Percentiles rank a stretch among this genome's conserved stretches.
These are phyloP conservation scores for Pyrochroa serraticornis DNA, from an alignment of 2,888 invertebrate species.

Conservation along the genomic window DNA sequence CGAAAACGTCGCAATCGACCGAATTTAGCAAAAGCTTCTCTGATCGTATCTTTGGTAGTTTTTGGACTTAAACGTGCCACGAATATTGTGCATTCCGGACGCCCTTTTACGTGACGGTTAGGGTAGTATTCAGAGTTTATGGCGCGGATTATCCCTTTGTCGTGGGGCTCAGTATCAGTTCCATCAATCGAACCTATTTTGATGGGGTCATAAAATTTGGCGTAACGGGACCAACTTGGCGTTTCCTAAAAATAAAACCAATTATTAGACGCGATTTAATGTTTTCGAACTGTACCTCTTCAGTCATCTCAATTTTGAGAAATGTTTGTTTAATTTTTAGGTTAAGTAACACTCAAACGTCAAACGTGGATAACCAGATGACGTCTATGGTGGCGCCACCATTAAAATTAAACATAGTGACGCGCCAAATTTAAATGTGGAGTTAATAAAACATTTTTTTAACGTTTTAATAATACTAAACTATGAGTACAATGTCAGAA, in stretches of 20 bases:
- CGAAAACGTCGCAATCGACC: conserved; percentile 69
- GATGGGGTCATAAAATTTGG: conserved; percentile 75
- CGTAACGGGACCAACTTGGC: conserved; percentile 61
- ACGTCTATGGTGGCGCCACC: no score
- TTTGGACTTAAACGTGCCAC: conserved; percentile 74
- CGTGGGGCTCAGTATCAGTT: conserved; percentile 83
- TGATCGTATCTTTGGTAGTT: conserved; percentile 66
- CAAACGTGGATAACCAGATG: no score
- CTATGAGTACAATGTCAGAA: no score
- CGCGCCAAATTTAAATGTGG: no score
- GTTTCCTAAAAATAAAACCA: not conserved
- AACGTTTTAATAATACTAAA: no score
- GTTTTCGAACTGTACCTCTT: no score
- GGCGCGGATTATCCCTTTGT: conserved; percentile 76
- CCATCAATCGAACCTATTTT: conserved; percentile 88
- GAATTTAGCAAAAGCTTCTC: conserved; percentile 66
- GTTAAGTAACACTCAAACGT: no score
- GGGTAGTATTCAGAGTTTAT: conserved; percentile 69
- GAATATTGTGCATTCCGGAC: conserved; percentile 76
- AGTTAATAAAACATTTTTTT: no score
- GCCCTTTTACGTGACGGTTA: conserved; percentile 70
- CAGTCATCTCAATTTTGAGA: no score
- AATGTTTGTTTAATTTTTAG: no score
- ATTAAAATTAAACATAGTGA: no score
- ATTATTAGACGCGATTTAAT: not conserved